Conservation (phyloP, 2,888 invertebrate species). For the Cepaea hortensis region DNA sequence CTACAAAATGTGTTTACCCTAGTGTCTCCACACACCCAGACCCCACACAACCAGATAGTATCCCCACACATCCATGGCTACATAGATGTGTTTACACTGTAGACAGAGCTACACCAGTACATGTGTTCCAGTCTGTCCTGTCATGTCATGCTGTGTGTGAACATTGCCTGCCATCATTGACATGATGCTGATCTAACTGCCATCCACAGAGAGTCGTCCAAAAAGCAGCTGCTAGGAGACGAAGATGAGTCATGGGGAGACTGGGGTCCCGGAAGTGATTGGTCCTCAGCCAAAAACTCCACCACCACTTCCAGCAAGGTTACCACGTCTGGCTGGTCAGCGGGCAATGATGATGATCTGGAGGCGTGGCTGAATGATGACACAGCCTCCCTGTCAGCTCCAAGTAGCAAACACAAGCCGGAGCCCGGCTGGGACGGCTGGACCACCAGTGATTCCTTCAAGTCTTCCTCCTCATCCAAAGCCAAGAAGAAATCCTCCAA, state of each 20-base stretch:
- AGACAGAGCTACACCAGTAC: too few species aligned
- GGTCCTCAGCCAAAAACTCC: conserved; percentile 48
- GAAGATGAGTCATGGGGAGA: conserved; percentile 68
- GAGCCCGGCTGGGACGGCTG: conserved; percentile 63
- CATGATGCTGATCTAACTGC: too few species aligned
- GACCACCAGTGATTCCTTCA: conserved; percentile 51
- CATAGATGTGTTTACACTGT: too few species aligned
- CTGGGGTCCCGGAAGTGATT: conserved; percentile 63
- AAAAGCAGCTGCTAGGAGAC: conserved; percentile 60
- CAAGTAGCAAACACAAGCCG: conserved; percentile 51
- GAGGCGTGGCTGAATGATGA: conserved; percentile 72
- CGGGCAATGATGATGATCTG: conserved; percentile 63
- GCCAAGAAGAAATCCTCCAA: conserved; percentile 45
- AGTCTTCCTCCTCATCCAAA: conserved; percentile 37
- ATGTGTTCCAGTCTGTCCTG: too few species aligned
- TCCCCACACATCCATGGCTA: too few species aligned
- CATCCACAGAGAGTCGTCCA: conserved; percentile 62
- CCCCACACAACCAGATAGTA: too few species aligned
- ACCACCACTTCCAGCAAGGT: conserved; percentile 40
- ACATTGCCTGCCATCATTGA: too few species aligned
- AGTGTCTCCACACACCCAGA: too few species aligned
- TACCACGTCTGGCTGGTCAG: conserved; percentile 54
- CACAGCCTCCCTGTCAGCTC: conserved; percentile 41
- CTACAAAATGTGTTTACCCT: too few species aligned
- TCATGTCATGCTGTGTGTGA: too few species aligned